phyloP scores from a whole-genome alignment of 2,797 vertebrate genomes.

The Cynodonichthys magdalenae region DNA sequence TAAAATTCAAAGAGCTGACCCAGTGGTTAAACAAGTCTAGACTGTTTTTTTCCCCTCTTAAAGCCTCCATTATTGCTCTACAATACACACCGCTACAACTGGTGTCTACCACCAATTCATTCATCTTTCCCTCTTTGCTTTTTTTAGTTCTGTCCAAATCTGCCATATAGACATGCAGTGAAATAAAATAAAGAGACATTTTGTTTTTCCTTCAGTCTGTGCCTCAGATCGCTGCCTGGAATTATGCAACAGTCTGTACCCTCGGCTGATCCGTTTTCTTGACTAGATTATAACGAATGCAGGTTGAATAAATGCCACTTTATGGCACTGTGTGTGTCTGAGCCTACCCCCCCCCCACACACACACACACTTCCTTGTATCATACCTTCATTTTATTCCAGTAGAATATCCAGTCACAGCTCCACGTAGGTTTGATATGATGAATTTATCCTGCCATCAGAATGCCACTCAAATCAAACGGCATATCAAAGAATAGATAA shows the following conservation, averaged over 20 bases:
- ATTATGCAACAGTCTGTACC: slow-evolving; percentile 72
- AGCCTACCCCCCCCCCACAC: slow-evolving; percentile 3
- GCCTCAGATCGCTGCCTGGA: slow-evolving; percentile 42
- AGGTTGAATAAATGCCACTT: slow-evolving; percentile 46
- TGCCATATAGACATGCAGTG: slow-evolving; percentile 26
- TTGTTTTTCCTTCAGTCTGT: slow-evolving; percentile 18
- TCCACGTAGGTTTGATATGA: slow-evolving; percentile 38
- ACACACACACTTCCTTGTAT: slow-evolving; percentile 14
- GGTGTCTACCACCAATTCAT: slow-evolving; percentile 61
- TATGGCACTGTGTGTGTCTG: slow-evolving; percentile 40
- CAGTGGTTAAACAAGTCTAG: slow-evolving; percentile 70
- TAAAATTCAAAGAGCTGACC: slow-evolving; percentile 54
- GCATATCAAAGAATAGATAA: slow-evolving; percentile 50
- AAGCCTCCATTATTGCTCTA: slow-evolving; percentile 61
- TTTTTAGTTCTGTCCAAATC: slow-evolving; percentile 29
- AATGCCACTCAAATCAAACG: slow-evolving; percentile 56
- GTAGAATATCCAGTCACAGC: slow-evolving; percentile 54
- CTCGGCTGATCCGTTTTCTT: slow-evolving; percentile 53
- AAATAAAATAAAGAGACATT: slow-evolving; percentile 6
- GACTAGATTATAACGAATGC: slow-evolving; percentile 32
- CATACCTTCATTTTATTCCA: slow-evolving; percentile 68
- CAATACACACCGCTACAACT: slow-evolving; percentile 60
- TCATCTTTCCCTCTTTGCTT: slow-evolving; percentile 43
- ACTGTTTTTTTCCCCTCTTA: slow-evolving; percentile 48
- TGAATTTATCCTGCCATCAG: slow-evolving; percentile 45